These are phyloP conservation scores for Micropterix aruncella DNA, from an alignment of 2,888 invertebrate genomes.

Conservation along the genomic window DNA sequence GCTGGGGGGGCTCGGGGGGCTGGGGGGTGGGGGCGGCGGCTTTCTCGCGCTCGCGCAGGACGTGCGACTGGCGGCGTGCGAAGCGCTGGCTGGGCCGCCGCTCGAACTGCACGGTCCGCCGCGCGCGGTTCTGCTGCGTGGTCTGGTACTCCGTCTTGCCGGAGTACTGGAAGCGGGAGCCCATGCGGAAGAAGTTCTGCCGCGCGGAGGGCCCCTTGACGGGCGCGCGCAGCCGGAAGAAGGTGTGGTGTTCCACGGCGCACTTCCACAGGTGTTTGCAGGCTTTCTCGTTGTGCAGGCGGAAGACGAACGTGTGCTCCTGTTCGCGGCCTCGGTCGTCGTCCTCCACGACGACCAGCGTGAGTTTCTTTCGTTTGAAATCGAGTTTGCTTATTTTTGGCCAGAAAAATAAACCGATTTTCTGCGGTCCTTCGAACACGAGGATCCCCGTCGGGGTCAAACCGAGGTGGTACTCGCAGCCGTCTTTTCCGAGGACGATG, in stretches of 20 bases:
- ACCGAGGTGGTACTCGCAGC: slow-evolving; percentile 90
- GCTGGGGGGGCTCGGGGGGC: slow-evolving; percentile 15
- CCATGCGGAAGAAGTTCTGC: slow-evolving; percentile 97
- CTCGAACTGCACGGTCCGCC: slow-evolving; percentile 92
- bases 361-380: slow-evolving; percentile 95
- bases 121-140: slow-evolving; percentile 76
- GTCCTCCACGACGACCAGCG: slow-evolving; percentile 95
- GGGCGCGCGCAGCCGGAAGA: slow-evolving; percentile 87
- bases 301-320: slow-evolving; percentile 97
- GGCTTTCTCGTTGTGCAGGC: slow-evolving; percentile 90
- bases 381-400: slow-evolving; percentile 96
- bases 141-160: slow-evolving; percentile 98
- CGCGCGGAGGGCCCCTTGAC: slow-evolving; percentile 78
- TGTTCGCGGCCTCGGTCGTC: slow-evolving; percentile 94
- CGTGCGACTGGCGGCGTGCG: slow-evolving; percentile 83
- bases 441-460: slow-evolving; percentile 96
- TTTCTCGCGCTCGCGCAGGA: slow-evolving; percentile 65
- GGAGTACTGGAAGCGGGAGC: slow-evolving; percentile 87
- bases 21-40: slow-evolving; percentile 25
- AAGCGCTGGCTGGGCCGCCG: slow-evolving; percentile 93
- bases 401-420: slow-evolving; percentile 99
- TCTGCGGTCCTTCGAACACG: slow-evolving; percentile 91
- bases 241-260: slow-evolving; percentile 98
- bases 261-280: slow-evolving; percentile 99
- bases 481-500: slow-evolving; percentile 91